Conservation (phyloP, 2,888 invertebrate species). For the Masnerella sp. region DNA sequence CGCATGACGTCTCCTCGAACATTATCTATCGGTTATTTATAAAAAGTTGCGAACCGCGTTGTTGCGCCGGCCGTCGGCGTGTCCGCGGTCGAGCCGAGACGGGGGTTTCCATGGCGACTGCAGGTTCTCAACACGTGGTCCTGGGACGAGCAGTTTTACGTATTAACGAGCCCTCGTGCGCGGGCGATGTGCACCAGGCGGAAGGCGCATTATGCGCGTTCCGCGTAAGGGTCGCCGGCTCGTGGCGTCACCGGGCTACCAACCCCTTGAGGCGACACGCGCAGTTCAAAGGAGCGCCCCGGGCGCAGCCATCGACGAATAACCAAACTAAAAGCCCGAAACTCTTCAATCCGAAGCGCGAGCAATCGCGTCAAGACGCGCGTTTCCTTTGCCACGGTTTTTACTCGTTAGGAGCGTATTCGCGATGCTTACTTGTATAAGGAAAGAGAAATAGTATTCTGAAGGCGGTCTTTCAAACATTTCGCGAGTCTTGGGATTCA, state of each 20-base stretch:
- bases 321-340: slow-evolving; percentile 48
- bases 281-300: slow-evolving; percentile 49
- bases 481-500: too few species aligned
- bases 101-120: slow-evolving; percentile 75
- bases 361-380: slow-evolving; percentile 1
- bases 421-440: too few species aligned
- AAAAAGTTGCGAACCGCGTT: background rate
- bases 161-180: slow-evolving; percentile 73
- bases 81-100: slow-evolving; percentile 68
- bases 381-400: too few species aligned
- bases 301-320: slow-evolving; percentile 32
- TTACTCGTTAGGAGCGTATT: too few species aligned
- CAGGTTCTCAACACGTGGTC: slow-evolving; percentile 77
- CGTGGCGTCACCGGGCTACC: slow-evolving; percentile 52
- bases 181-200: slow-evolving; percentile 62
- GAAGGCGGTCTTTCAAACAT: too few species aligned
- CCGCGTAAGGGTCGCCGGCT: slow-evolving; percentile 53
- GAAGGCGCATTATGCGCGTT: slow-evolving; percentile 62
- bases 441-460: too few species aligned
- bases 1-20: background rate
- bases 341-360: slow-evolving; percentile 36
- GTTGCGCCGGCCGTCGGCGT: slow-evolving; percentile 19
- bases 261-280: slow-evolving; percentile 47
- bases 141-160: slow-evolving; percentile 71
- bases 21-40: slow-evolving; percentile 12